Base-by-base conservation (phyloP, 2,888 invertebrate species). In the Dryobota labecula region DNA sequence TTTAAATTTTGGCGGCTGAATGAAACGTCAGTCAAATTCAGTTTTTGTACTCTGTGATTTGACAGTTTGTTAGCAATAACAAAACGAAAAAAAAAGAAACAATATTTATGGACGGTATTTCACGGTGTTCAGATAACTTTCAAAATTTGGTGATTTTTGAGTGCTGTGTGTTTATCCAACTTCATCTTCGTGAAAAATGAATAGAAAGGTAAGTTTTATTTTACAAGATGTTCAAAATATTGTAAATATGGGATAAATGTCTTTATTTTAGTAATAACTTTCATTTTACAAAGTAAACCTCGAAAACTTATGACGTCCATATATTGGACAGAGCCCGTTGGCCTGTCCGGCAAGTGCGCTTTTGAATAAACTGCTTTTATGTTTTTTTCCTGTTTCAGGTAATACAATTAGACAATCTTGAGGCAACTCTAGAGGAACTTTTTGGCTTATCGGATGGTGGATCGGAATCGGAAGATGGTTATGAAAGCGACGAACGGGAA, bases 181-280 rank as follows among this genome's bases (percentile, higher is more conserved):
- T 38, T 61, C 57, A 72, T 76, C 76, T 76, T 56, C 49, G 62
- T 65, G 58, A 76, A 69, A 65, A 76, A 76, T 72, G 65, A 76
- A 72, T 72, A n/a, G 65, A 69, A 76, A 56, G 72, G 76, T 76
- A 76, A 76, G 76, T 76, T 72, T 76, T 76, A 61, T 72, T 72
- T 76, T 65, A 69, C 61, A 69, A 69, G 61, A 69, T 65, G 69
- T 76, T 76, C 71, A 51, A 66, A 76, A 76, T 24, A 38, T 38
- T 57, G 24, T 57, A 38, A 57, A 58, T 24, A 24, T 58, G 38
- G 27, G 11, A 11, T 58, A 58, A 38, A 24, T 41, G 41, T 58
- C 38, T 58, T 18, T 58, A 41, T 24, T 24, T 24, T 58, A 58
- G 33, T 56, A 56, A 56, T 56, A 56, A 33, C 2, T 56, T 56